A percentile compares a stretch with the other conserved stretches of the same genome.
phyloP scores from a whole-genome alignment of 2,797 vertebrate species.

The Phataginus tetradactyla region DNA sequence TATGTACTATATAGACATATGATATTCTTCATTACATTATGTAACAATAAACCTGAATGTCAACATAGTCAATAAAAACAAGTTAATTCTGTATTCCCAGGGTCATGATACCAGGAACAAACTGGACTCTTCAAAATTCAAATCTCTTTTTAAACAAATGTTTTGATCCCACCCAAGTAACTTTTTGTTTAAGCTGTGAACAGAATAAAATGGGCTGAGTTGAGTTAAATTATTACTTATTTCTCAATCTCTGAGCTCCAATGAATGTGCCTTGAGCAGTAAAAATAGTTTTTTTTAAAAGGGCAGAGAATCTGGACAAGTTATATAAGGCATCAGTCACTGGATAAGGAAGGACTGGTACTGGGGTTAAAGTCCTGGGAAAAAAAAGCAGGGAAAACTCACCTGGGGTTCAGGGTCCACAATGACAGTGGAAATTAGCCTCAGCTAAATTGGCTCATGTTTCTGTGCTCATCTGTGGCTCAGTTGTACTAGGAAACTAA shows the following conservation, averaged over 20 bases:
- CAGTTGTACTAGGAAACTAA: neutral
- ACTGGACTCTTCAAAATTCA: constrained; percentile 37
- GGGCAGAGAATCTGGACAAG: neutral
- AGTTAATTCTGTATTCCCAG: constrained; percentile 29
- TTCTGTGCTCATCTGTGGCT: neutral
- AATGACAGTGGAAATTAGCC: neutral
- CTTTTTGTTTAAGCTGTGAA: constrained; percentile 35
- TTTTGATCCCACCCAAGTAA: constrained; percentile 23
- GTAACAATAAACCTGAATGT: constrained; percentile 32
- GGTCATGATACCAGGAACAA: neutral
- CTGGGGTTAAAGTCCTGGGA: neutral
- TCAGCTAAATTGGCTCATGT: neutral
- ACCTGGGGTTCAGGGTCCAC: neutral
- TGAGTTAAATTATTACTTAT: constrained; percentile 3
- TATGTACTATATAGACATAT: neutral
- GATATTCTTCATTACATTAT: neutral
- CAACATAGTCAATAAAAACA: neutral
- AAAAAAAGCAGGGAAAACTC: neutral
- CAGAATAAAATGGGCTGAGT: neutral
- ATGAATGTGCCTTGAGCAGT: neutral
- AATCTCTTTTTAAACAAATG: constrained; percentile 38
- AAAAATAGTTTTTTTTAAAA: neutral
- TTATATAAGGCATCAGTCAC: neutral
- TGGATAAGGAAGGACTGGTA: neutral
- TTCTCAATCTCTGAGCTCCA: neutral